These are phyloP conservation scores for Synanthedon tipuliformis DNA, from an alignment of 2,888 invertebrate genomes.

Conservation along the genomic window DNA sequence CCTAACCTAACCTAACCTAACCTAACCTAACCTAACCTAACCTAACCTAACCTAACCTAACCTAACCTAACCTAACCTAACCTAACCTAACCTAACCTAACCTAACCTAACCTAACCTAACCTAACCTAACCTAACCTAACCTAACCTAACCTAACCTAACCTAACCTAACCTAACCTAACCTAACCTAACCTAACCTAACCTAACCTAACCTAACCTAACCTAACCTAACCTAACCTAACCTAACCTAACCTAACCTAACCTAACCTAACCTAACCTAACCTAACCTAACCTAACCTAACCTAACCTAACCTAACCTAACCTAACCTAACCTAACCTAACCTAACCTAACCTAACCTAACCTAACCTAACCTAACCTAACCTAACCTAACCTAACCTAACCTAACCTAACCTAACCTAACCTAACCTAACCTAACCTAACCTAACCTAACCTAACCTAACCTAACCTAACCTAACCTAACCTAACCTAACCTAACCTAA, in stretches of 20 bases:
- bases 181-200: slow-evolving; percentile 8
- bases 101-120: slow-evolving; percentile 7
- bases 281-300: slow-evolving; percentile 6
- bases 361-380: slow-evolving; percentile 6
- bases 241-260: slow-evolving; percentile 14
- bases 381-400: slow-evolving; percentile 3
- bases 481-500: slow-evolving; percentile 4
- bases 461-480: slow-evolving; percentile 4
- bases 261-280: slow-evolving; percentile 8
- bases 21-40: slow-evolving; percentile 9
- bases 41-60: slow-evolving; percentile 9
- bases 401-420: slow-evolving; percentile 5
- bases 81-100: slow-evolving; percentile 12
- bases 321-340: slow-evolving; percentile 6
- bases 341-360: slow-evolving; percentile 5
- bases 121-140: slow-evolving; percentile 12
- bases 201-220: slow-evolving; percentile 14
- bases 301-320: slow-evolving; percentile 6
- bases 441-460: slow-evolving; percentile 4
- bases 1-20: slow-evolving; percentile 7
- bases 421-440: slow-evolving; percentile 4
- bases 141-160: slow-evolving; percentile 11
- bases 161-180: slow-evolving; percentile 11
- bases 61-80: slow-evolving; percentile 6
- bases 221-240: slow-evolving; percentile 14